These are phyloP conservation scores for Nothocercus nigrocapillus DNA, from an alignment of 2,113 vertebrate species.

Conservation along the genomic window DNA sequence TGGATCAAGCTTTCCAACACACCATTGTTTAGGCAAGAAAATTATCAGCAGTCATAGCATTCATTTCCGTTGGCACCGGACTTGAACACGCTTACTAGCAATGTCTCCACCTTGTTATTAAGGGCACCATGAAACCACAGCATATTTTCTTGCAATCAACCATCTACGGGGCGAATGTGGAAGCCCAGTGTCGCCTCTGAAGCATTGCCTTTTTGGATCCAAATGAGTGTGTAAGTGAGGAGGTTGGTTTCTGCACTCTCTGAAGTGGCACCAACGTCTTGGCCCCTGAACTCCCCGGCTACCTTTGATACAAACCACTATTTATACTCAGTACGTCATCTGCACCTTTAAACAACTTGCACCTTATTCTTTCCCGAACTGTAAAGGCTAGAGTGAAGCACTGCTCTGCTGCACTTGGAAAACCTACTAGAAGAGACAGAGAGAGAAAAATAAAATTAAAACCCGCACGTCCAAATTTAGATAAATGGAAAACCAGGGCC, in stretches of 20 bases:
- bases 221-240: accelerated
- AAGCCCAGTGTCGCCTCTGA: not conserved
- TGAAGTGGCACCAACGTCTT: not conserved
- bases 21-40: slow-evolving; percentile 21
- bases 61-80: slow-evolving; percentile 14
- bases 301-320: not conserved
- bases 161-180: not conserved
- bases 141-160: not conserved
- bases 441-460: not conserved
- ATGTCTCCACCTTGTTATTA: not conserved
- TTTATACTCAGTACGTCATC: not conserved
- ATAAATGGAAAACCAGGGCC: not conserved
- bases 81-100: not conserved
- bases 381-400: slow-evolving; percentile 10
- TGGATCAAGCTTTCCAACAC: slow-evolving; percentile 9
- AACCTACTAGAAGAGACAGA: slow-evolving; percentile 42
- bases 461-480: not conserved
- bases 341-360: not conserved
- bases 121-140: not conserved
- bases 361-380: not conserved
- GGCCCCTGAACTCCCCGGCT: not conserved
- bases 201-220: not conserved
- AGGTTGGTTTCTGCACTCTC: not conserved
- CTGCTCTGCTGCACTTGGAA: slow-evolving; percentile 11
- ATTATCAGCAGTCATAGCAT: not conserved